Conservation (phyloP, 2,797 vertebrate genomes). For the Gallinago solitaria region DNA sequence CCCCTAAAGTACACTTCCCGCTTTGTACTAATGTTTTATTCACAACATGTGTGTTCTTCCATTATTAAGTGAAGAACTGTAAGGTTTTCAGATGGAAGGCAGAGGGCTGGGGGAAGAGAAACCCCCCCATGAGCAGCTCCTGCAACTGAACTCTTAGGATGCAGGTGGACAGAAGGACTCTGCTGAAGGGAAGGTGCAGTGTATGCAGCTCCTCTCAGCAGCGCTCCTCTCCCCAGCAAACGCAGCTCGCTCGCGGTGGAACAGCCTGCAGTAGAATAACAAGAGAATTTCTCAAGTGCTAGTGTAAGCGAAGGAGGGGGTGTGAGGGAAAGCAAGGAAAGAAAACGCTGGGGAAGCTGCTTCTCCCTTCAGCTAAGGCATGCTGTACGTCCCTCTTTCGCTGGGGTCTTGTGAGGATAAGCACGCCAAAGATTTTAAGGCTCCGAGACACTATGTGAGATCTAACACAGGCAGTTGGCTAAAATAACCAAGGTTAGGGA, state of each 20-base stretch:
- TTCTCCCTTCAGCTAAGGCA: not conserved
- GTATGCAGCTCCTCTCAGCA: slow-evolving; percentile 48
- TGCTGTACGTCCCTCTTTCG: not conserved
- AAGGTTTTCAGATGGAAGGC: not conserved
- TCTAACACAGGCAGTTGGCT: not conserved
- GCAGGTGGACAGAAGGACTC: not conserved
- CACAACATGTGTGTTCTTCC: not conserved
- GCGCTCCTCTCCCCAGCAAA: slow-evolving; percentile 28
- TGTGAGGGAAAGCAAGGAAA: slow-evolving; percentile 21
- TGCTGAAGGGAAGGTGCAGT: slow-evolving; percentile 34
- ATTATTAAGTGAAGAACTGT: not conserved
- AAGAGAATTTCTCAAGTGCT: slow-evolving; percentile 36
- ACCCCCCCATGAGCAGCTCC: not conserved
- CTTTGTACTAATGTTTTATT: slow-evolving; percentile 1
- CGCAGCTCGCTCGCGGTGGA: not conserved
- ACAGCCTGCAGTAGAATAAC: slow-evolving; percentile 28
- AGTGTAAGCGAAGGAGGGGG: slow-evolving; percentile 20
- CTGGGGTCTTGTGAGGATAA: not conserved
- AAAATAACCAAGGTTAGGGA: not conserved
- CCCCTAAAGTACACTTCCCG: not conserved
- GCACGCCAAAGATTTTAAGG: not conserved
- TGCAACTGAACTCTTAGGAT: not conserved
- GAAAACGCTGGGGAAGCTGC: not conserved
- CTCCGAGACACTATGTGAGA: not conserved
- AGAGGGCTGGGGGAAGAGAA: not conserved